phyloP scores from a whole-genome alignment of 2,113 vertebrate species.

The Oryzias melastigma region DNA sequence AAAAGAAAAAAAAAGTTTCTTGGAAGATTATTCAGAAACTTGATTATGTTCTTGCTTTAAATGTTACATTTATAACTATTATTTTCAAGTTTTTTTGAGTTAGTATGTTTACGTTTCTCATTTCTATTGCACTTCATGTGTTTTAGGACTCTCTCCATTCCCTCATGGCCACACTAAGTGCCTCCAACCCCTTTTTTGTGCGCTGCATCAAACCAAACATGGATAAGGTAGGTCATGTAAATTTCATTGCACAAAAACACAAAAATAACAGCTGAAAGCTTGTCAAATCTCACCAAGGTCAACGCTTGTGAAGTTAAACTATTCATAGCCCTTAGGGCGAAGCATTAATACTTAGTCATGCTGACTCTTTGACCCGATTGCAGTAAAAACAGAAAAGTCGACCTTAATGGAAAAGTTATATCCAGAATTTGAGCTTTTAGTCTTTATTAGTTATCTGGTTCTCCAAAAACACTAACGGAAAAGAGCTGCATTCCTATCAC shows the following conservation, averaged over 20 bases:
- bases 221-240: constrained; percentile 81
- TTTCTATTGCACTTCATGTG: constrained; percentile 28
- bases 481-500: constrained; percentile 60
- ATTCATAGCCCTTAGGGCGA: constrained; percentile 45
- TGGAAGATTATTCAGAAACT: no score
- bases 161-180: constrained; percentile 88
- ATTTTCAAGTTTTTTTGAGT: neutral
- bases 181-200: constrained; percentile 91
- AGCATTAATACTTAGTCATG: constrained; percentile 39
- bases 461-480: constrained; percentile 50
- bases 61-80: neutral
- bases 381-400: constrained; percentile 1
- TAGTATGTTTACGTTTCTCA: neutral
- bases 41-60: neutral
- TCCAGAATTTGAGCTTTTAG: neutral
- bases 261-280: constrained; percentile 27
- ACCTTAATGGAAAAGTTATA: neutral
- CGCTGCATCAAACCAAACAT: constrained; percentile 95
- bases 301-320: constrained; percentile 51
- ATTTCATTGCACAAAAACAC: constrained; percentile 33
- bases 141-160: constrained; percentile 90
- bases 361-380: constrained; percentile 15
- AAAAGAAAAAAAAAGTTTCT: no score
- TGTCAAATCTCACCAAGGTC: constrained; percentile 56
- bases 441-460: constrained; percentile 10